Base-by-base conservation (phyloP, 2,797 vertebrate species). In the Poliocrania exsul region DNA sequence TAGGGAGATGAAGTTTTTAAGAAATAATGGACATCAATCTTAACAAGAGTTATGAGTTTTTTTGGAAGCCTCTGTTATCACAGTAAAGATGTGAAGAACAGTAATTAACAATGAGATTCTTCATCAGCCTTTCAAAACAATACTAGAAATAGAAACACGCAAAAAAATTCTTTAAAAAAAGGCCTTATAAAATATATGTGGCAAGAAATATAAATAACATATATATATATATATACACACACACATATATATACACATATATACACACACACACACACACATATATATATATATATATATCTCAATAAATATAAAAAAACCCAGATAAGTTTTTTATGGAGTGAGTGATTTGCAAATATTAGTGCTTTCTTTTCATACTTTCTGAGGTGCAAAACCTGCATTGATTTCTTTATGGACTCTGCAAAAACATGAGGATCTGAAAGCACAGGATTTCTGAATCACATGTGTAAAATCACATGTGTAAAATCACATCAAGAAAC, bases 141-240 rank as follows among this genome's bases (percentile, higher is more conserved):
- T 37, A 13, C 5, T 46, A 57, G 33, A 87, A 75, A 33, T 70
- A 69, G 8, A 13, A 92, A 24, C 5, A 81, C 20, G 47, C 2
- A 56, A 67, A 86, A 37, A 13, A 9, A 46, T 11, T 7, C 3
- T 23, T 64, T n/a, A 26, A 47, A 38, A 6, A 66, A 67, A 49
- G 2, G 1, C 1, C 4, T 66, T 33, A 44, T 85, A 51, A 53
- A 81, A 61, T 2, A 20, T 11, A 69, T 3, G 0, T 38, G 5
- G 1, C 26, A 73, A 24, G 33, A 84, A 66, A 57, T n/a, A 18
- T 5, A 64, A 44, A 44, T 16, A 44, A 31, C 15, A n/a, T n/a
- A 31, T n/a, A 37, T 16, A 35, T 11, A 57, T 57, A 26, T 35
- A 24, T 28, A 44, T 16, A 44, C 19, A 31, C 31, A 57, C 7